These are phyloP conservation scores for Glyphotaelius pellucidus DNA, from an alignment of 2,888 invertebrate genomes.

Conservation along the genomic window DNA sequence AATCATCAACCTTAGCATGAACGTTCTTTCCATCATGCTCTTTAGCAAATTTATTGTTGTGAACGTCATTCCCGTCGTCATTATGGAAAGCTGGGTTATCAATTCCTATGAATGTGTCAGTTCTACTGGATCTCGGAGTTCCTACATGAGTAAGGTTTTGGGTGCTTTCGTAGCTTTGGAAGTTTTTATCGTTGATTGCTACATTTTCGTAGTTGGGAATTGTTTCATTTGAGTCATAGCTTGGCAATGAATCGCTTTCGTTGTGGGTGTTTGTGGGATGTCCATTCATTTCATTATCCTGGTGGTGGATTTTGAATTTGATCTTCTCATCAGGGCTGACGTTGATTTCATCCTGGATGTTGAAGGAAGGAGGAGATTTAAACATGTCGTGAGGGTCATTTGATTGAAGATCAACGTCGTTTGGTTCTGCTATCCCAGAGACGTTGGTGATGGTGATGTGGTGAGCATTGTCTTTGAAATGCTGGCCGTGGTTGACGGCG, in stretches of 20 bases:
- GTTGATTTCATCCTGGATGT: constrained; percentile 65
- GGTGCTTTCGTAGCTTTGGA: constrained; percentile 71
- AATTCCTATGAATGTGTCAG: constrained; percentile 70
- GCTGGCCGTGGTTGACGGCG: constrained; percentile 52
- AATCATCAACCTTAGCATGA: constrained; percentile 35
- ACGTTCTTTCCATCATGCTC: constrained; percentile 41
- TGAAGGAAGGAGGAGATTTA: constrained; percentile 54
- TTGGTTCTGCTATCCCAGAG: constrained; percentile 62
- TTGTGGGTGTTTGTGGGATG: constrained; percentile 70
- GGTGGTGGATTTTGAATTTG: constrained; percentile 56
- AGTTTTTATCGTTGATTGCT: constrained; percentile 71
- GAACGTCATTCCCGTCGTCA: constrained; percentile 73
- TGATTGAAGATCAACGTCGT: constrained; percentile 61
- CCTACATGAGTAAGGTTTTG: constrained; percentile 69
- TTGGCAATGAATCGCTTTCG: constrained; percentile 67
- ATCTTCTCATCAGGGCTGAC: constrained; percentile 53
- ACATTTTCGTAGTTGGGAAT: constrained; percentile 68
- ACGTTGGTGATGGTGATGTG: constrained; percentile 61
- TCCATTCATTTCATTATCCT: constrained; percentile 58
- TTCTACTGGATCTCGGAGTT: constrained; percentile 69
- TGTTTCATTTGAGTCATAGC: constrained; percentile 56
- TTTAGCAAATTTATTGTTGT: constrained; percentile 71
- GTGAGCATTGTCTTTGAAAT: constrained; percentile 66
- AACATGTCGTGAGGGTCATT: constrained; percentile 63
- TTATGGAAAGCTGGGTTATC: constrained; percentile 73